phyloP scores from a whole-genome alignment of 2,113 vertebrate species.

The Trogon melanurus region DNA sequence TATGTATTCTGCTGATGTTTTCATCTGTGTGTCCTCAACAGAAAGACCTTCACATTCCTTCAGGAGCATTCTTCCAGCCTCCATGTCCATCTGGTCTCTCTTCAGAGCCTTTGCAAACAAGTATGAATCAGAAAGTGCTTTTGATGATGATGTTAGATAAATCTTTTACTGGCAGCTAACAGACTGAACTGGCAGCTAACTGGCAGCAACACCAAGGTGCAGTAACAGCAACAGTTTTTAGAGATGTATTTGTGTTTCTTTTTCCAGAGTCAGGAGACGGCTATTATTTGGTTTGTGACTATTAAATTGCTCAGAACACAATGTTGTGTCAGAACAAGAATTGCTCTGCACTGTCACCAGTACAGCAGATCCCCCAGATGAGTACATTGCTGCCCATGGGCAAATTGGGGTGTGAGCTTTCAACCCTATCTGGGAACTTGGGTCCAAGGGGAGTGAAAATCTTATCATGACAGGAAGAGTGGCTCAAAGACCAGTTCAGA shows the following conservation, averaged over 20 bases:
- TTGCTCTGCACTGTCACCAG: not conserved
- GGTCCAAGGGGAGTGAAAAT: not conserved
- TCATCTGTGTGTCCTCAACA: conserved; percentile 29
- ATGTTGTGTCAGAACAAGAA: not conserved
- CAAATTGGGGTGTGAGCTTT: not conserved
- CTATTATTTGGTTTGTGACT: not conserved
- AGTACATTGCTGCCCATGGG: not conserved
- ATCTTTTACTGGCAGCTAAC: not conserved
- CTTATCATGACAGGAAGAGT: not conserved
- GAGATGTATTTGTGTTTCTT: not conserved
- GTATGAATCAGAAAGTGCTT: not conserved
- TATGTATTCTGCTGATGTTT: conserved; percentile 48
- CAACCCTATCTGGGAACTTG: not conserved
- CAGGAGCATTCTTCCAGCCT: not conserved
- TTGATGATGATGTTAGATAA: not conserved
- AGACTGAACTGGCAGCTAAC: not conserved
- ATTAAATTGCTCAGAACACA: conserved; percentile 1
- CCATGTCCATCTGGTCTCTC: not conserved
- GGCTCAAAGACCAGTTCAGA: not conserved
- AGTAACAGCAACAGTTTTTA: not conserved
- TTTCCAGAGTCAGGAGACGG: not conserved
- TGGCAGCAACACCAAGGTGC: not conserved
- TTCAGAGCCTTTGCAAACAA: not conserved
- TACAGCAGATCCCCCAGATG: not conserved
- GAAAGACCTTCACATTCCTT: conserved; percentile 33